Base-by-base conservation (phyloP, 2,797 vertebrate species). In the Bufotes viridis region DNA sequence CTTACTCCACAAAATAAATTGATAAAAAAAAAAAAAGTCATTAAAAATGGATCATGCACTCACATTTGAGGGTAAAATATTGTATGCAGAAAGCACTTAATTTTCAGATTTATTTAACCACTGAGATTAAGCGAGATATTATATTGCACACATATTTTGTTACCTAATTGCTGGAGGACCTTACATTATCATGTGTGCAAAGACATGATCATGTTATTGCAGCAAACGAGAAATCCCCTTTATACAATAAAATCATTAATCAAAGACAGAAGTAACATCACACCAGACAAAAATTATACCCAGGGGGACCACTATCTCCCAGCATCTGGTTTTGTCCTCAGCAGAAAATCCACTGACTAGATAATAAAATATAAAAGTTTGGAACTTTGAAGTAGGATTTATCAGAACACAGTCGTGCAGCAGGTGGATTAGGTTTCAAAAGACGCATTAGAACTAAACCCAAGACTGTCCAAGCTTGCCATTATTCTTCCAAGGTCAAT, bases 271-370 rank as follows among this genome's bases (percentile, higher is more conserved):
- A n/a, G 84, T 78, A 79, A 79, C 76, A 80, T 86, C 63, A 86
- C 24, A 80, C 85, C 26, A 53, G 24, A 69, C 60, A 29, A 79
- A 14, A 70, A 67, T 29, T 42, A 78, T 22, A 57, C 76, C 63
- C 65, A n/a, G 49, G 84, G 60, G 75, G 24, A 8, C 51, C 26
- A 42, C 42, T 85, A 85, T 76, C 82, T 84, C 14, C 24, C 22
- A 70, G 53, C 85, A 86, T 86, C 85, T 86, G 85, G 76, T 58
- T 86, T 69, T 80, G 65, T 86, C 63, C 78, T 86, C 42, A 57
- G 61, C 63, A 70, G 76, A 86, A 58, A 80, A 70, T 86, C 78
- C 78, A 69, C 76, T 34, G 85, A 86, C 61, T 65, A 70, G 65
- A 86, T 80, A 80, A 86, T 69, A 69, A 86, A 86, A 86, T 80